Base-by-base conservation (phyloP, 2,888 invertebrate species). In the Urechis unicinctus region DNA sequence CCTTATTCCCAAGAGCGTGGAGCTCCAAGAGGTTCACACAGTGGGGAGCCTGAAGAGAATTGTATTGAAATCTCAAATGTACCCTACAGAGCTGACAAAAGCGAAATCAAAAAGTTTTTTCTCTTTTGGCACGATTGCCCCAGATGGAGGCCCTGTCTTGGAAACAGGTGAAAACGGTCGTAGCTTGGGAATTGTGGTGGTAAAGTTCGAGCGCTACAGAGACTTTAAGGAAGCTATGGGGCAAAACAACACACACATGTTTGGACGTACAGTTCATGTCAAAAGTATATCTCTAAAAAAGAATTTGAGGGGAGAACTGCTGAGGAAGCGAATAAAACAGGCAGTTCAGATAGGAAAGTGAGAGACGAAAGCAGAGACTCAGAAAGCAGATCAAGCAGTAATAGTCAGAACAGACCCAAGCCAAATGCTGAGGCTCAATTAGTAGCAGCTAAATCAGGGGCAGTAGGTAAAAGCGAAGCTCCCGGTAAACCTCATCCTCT, bases 61-160 rank as follows among this genome's bases (percentile, higher is more conserved):
- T 31, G 60, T 1, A 58, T 60, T 3, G 36, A 36, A 36, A 48
- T 64, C 4, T 60, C 58, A 43, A 63, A 57, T 29, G 31, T 64
- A 4, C 55, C 62, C 5, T 36, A 52, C 28, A 46, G 46, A 30
- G 62, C 66, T 13, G 66, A 60, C 5, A 58, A 57, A 30, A 62
- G 65, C 2, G 96, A 97, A 81, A 92, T 98, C 80, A 87, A 94
- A 62, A 88, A 89, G 79, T n/a, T 95, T 88, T 83, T 96, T 98
- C 84, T 85, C 86, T 68, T 94, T 93, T 69, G 85, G 95, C 68
- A 87, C 88, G 70, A 95, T 96, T 72, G 95, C 95, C 6, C 94
- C 94, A 80, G 94, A 95, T 67, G 94, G 94, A 58, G 95, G 96
- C 56, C 94, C 95, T 25, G 48, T 57, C 42, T 43, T 59, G 28